Base-by-base conservation (phyloP, 92 coral and sea anemone genomes). In the Scolanthus callimorphus region DNA sequence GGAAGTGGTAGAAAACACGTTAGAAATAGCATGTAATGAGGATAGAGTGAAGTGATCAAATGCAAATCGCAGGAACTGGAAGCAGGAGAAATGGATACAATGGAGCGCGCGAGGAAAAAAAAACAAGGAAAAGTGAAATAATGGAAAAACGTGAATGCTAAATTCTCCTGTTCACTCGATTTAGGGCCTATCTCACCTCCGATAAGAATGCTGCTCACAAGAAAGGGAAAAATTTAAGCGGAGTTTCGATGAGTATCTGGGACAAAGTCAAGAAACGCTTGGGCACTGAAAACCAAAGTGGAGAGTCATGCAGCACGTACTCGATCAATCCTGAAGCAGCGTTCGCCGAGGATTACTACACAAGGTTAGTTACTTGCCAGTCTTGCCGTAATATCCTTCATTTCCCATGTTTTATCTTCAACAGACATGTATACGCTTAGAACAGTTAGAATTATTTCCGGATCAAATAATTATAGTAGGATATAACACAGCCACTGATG, bases 341-440 rank as follows among this genome's bases (percentile, higher is more conserved):
- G 41, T 88, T 88, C 74, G 84, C 84, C 54, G 96, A 88, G 56
- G 96, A 88, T 75, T 75, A 85, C 49, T 88, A 85, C 64, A 88
- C 96, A 15, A 73, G 96, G 96, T 84, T 47, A 25, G 86, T 29
- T 34, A 12, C 3, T 39, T n/a, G n/a, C n/a, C n/a, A n/a, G n/a
- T n/a, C n/a, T n/a, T n/a, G n/a, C n/a, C n/a, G n/a, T n/a, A n/a
- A n/a, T n/a, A n/a, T n/a, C n/a, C n/a, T n/a, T n/a, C n/a, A n/a
- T n/a, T n/a, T n/a, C n/a, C n/a, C n/a, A n/a, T n/a, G n/a, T n/a
- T n/a, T n/a, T n/a, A n/a, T n/a, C n/a, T n/a, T n/a, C n/a, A n/a
- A n/a, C n/a, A n/a, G n/a, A n/a, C n/a, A n/a, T n/a, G n/a, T n/a
- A n/a, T n/a, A n/a, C n/a, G n/a, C n/a, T n/a, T n/a, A n/a, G n/a